Evolutionary conservation across 2,113 vertebrate genomes (phyloP), one percentile per base, ranked within the genome.

Genomic region (Nycticryphes semicollaris): DNA sequence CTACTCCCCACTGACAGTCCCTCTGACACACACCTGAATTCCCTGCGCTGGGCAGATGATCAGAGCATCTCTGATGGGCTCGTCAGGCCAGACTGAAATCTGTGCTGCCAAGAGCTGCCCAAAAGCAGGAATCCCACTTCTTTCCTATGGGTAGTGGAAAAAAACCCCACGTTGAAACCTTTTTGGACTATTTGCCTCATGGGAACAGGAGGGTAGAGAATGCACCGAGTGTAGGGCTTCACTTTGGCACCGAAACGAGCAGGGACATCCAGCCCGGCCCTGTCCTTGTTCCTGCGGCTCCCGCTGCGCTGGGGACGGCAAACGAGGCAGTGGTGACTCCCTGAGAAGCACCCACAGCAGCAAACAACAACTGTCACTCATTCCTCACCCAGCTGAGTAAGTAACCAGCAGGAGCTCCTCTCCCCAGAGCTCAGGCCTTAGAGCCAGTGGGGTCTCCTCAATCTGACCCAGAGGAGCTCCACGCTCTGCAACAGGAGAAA

Each of bases 311-410:
- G 1, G 3, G 1, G 25, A 10, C 53, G 9, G 7, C 43, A 8
- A 28, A 7, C 1, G 22, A 54, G 47, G 10, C 53, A 25, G 39
- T 2, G 17, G 31, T 13, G 50, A 24, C 31, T 39, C 45, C 9
- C 69, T 21, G 19, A 51, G 18, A 76, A 67, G 30, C 4, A 30
- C 51, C 31, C 16, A 2, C 1, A 23, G 43, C 30, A 23, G 50
- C 1, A 5, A 35, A 6, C 2, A 14, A 19, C 4, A 3, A 12
- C 70, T 69, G 43, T 66, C 39, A 0, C 28, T 66, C 39, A 0
- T 31, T 48, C 13, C 78, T 59, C 3, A 64, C 6, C 47, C 15
- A 12, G 45, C 54, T 17, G 12, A 82, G 24, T 7, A 39, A 82
- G 24, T 7, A 39, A 37, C 23, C 8, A 1, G 16, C 0, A 19